Base-by-base conservation (phyloP, 1,140 invertebrate genomes). In the Chrysomallon squamiferum region DNA sequence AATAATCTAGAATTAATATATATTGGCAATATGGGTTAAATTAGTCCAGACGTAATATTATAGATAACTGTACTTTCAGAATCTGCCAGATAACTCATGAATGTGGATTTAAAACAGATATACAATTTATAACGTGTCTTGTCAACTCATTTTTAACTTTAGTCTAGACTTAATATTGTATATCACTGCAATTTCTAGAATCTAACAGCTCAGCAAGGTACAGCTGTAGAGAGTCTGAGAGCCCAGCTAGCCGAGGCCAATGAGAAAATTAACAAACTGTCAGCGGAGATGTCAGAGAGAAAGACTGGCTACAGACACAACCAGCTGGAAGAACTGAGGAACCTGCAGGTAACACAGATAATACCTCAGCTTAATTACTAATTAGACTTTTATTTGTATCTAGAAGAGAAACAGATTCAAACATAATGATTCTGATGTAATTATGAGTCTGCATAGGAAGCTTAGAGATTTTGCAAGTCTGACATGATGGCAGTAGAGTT, bases 191-290 rank as follows among this genome's bases (percentile, higher is more conserved):
- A 15, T 47, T 45, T 27, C 25, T 62, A 72, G 70, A 72, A 72
- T 35, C 63, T 82, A 52, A 79, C 78, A 29, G 59, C 72, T 45
- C 71, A 73, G 58, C 77, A 80, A 47, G 65, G 69, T 18, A 82
- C 80, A 3, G 76, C 74, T 13, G 75, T 80, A 13, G 80, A 82
- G 67, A 74, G 74, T 30, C 64, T 80, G 6, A 62, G 77, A 63
- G 77, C 74, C 25, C 78, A 82, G 54, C 65, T 82, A 27, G 75
- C 71, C n/a, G 76, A 80, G 62, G 78, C 80, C 4, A 80, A 80
- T 43, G 78, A 80, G 52, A 73, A 72, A 57, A 80, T 80, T 35
- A 76, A 74, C 59, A 80, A 80, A 43, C 52, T 82, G 35, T 79
- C 77, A 5, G 70, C 70, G 20, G 80, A 82, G 22, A 77, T 80